A percentile compares a stretch with the other conserved stretches of the same genome.
Conservation (phyloP, 92 coral and sea anemone genomes). For the Epizoanthus rinbou region DNA sequence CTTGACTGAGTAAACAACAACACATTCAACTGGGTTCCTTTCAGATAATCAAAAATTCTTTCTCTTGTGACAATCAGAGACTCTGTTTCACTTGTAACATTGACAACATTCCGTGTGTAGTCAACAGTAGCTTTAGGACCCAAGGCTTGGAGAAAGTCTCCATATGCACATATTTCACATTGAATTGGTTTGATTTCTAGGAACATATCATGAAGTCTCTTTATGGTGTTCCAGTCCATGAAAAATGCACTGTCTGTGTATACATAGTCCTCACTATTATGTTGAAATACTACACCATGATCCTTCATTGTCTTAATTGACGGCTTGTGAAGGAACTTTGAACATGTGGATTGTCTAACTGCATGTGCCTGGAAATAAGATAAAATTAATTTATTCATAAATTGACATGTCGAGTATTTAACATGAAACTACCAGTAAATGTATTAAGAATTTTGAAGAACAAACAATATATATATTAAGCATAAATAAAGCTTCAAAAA, state of each 20-base stretch:
- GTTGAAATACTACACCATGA: constrained; percentile 64
- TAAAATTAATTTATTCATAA: no score
- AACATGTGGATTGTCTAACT: constrained; percentile 70
- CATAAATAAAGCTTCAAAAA: no score
- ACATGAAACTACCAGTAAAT: no score
- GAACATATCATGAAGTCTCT: constrained; percentile 37
- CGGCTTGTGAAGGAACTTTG: constrained; percentile 93
- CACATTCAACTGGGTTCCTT: constrained; percentile 89
- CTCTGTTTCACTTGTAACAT: constrained; percentile 81
- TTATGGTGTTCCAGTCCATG: constrained; percentile 54
- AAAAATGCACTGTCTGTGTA: constrained; percentile 83
- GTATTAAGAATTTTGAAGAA: no score
- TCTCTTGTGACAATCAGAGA: constrained; percentile 85
- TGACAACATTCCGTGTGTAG: constrained; percentile 87
- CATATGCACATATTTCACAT: constrained; percentile 96
- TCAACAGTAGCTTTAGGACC: constrained; percentile 79
- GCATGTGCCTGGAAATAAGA: constrained; percentile 9
- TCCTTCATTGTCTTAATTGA: constrained; percentile 78
- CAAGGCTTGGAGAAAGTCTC: constrained; percentile 94
- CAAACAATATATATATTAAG: no score
- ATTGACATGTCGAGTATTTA: no score
- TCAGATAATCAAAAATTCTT: constrained; percentile 76
- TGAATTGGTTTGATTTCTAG: constrained; percentile 66
- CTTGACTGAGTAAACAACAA: constrained; percentile 85
- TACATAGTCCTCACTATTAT: constrained; percentile 70